These are phyloP conservation scores for Agrotis ipsilon DNA, from an alignment of 2,888 invertebrate genomes.

Conservation along the genomic window DNA sequence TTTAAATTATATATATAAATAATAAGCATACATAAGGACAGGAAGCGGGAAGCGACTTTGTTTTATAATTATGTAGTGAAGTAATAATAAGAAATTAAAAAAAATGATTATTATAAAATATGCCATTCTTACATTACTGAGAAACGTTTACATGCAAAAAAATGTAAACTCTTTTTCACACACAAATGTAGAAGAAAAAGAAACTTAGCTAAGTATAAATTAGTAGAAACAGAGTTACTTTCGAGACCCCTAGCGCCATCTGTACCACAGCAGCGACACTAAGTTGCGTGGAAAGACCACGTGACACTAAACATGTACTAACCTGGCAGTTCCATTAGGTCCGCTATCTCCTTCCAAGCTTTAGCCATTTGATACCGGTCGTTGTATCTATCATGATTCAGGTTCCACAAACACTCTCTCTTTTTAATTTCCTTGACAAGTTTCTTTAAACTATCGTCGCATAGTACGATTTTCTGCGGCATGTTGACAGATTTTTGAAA, in stretches of 20 bases:
- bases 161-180: neutral
- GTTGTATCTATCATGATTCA: constrained; percentile 68
- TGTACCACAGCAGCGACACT: constrained; percentile 30
- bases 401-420: constrained; percentile 74
- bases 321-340: constrained; percentile 71
- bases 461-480: constrained; percentile 51
- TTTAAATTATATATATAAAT: no score
- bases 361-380: constrained; percentile 66
- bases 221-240: neutral
- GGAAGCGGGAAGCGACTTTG: no score
- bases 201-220: neutral
- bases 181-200: neutral
- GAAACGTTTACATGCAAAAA: neutral
- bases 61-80: no score
- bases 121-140: neutral
- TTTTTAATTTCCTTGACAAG: constrained; percentile 73
- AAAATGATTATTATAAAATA: neutral
- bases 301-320: constrained; percentile 51
- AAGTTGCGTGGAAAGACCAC: constrained; percentile 10
- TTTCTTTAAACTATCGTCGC: constrained; percentile 47
- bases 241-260: constrained; percentile 62
- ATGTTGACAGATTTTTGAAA: constrained; percentile 47
- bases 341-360: constrained; percentile 75
- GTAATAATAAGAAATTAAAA: no score
- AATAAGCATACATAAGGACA: no score